Evolutionary conservation across 2,797 vertebrate genomes (phyloP).

Genomic region (Sternotherus odoratus): DNA sequence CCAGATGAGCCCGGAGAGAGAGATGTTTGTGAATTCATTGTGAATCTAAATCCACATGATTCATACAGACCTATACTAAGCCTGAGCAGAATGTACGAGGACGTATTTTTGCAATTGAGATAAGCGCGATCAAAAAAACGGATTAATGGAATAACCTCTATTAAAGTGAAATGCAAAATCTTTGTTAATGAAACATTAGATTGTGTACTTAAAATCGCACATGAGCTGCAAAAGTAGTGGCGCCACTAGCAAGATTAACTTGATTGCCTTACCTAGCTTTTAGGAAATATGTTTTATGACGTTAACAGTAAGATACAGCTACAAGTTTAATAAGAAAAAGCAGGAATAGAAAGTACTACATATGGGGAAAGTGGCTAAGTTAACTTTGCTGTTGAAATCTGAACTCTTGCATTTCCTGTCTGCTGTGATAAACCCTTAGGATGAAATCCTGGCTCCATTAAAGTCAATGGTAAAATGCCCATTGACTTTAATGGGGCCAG

Average conservation of each 20-base stretch:
- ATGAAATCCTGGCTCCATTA: neutral
- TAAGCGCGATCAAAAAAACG: neutral
- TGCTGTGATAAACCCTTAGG: neutral
- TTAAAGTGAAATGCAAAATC: slow-evolving; percentile 16
- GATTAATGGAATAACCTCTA: neutral
- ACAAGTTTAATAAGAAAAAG: slow-evolving; percentile 14
- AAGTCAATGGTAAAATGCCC: neutral
- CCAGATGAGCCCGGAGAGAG: neutral
- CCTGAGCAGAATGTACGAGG: accelerated
- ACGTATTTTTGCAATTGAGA: neutral
- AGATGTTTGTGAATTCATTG: neutral
- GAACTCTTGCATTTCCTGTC: neutral
- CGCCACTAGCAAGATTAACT: neutral
- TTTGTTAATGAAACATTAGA: neutral
- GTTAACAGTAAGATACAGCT: neutral
- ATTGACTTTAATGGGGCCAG: neutral
- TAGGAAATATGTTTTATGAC: slow-evolving; percentile 6
- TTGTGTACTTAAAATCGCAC: neutral
- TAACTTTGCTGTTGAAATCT: slow-evolving; percentile 10
- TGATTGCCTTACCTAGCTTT: neutral
- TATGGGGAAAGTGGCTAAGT: neutral
- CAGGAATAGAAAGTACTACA: slow-evolving; percentile 26
- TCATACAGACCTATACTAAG: neutral
- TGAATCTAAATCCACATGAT: neutral
- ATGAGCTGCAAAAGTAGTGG: neutral